These are phyloP conservation scores for Dryobates pubescens DNA, from an alignment of 2,797 vertebrate genomes.

Conservation along the genomic window DNA sequence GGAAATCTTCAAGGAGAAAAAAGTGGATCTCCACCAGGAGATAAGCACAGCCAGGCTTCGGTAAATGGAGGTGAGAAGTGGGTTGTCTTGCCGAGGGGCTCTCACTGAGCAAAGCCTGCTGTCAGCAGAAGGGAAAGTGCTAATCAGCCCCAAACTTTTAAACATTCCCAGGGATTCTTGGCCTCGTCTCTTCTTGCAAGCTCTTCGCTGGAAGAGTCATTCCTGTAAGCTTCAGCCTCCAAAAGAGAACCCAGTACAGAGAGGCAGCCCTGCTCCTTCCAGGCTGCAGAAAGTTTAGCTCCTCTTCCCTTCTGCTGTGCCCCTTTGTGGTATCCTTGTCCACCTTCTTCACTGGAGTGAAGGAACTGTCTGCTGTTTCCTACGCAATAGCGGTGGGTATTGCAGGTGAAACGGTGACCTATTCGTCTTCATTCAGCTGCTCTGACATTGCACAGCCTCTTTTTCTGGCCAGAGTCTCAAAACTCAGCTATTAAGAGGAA, in stretches of 20 bases:
- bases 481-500: background rate
- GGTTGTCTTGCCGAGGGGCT: conserved; percentile 2
- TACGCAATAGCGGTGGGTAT: accelerated
- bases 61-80: conserved; percentile 19
- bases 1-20: background rate
- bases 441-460: background rate
- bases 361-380: background rate
- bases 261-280: background rate
- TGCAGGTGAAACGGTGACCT: background rate
- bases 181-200: background rate
- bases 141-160: background rate
- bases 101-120: conserved; percentile 22
- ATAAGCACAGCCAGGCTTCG: background rate
- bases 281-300: background rate
- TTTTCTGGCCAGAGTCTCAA: background rate
- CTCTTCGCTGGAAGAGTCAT: background rate
- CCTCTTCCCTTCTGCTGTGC: background rate
- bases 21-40: background rate
- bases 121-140: conserved; percentile 30
- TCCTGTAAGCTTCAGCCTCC: background rate
- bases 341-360: background rate
- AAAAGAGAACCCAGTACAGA: background rate
- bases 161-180: background rate
- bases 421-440: background rate
- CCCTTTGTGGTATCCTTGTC: background rate